Percentiles rank a stretch among this genome's conserved stretches.
Evolutionary conservation across 2,113 vertebrate species (phyloP).

Genomic region (Ophiodon elongatus): DNA sequence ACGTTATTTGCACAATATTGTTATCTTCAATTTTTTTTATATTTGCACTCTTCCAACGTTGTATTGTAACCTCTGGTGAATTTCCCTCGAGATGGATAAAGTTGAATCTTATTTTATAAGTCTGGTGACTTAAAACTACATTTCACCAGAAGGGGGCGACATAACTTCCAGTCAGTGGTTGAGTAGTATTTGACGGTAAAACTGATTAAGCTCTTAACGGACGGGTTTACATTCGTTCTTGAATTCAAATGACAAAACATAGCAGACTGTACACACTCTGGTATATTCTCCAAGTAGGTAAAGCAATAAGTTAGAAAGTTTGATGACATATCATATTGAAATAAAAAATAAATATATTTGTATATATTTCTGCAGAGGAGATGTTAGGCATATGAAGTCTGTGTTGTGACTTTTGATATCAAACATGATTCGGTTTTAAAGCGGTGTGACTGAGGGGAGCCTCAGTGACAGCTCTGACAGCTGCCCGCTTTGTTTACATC

Average conservation of each 20-base stretch:
- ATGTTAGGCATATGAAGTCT: not conserved
- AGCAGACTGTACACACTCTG: not conserved
- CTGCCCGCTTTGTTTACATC: conserved; percentile 63
- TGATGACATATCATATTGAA: not conserved
- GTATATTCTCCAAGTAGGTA: not conserved
- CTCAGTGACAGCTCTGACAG: conserved; percentile 8
- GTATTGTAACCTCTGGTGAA: not conserved
- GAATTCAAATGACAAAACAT: not conserved
- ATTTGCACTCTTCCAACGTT: not conserved
- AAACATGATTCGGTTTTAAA: not conserved
- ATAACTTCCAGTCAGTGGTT: not conserved
- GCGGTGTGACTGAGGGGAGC: not conserved
- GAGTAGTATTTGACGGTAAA: not conserved
- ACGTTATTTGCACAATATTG: not conserved
- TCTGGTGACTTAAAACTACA: not conserved
- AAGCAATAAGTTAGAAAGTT: not conserved
- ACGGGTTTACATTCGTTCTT: not conserved
- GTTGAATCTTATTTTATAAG: not conserved
- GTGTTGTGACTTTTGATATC: not conserved
- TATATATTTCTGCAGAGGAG: not conserved
- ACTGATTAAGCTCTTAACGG: not conserved
- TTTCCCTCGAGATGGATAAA: not conserved
- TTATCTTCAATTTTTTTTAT: not conserved
- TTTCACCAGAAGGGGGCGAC: not conserved
- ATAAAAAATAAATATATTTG: not conserved